These are phyloP conservation scores for Ctenopoma multispine DNA, from an alignment of 2,797 vertebrate species.

Conservation along the genomic window DNA sequence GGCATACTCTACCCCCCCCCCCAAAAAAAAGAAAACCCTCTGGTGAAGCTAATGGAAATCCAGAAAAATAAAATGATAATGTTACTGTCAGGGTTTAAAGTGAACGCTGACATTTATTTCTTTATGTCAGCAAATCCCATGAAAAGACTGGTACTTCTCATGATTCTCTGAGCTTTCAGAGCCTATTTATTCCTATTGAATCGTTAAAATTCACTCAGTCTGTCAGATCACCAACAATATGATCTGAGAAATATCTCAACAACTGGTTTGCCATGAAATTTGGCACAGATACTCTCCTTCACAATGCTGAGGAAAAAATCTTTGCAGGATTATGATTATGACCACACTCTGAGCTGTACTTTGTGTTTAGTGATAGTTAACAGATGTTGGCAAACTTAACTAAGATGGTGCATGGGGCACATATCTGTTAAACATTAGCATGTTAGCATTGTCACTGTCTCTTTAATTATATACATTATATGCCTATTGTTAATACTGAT, in stretches of 20 bases:
- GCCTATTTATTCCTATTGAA: neutral
- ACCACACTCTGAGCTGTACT: neutral
- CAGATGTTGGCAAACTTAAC: neutral
- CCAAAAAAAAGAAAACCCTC: neutral
- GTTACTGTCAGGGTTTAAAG: conserved; percentile 12
- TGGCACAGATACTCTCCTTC: neutral
- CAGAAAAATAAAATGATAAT: conserved; percentile 7
- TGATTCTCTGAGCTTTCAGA: neutral
- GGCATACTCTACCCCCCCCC: neutral
- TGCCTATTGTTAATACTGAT: neutral
- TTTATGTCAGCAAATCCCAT: conserved; percentile 21
- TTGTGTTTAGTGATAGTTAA: too few relatives aligned
- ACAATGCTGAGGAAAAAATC: neutral
- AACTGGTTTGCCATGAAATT: neutral
- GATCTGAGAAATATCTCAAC: too few relatives aligned
- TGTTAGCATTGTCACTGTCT: neutral
- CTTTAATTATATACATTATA: too few relatives aligned
- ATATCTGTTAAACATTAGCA: neutral
- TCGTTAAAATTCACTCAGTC: neutral
- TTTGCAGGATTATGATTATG: neutral
- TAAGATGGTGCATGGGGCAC: neutral
- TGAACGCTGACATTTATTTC: conserved; percentile 4
- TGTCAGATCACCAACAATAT: neutral
- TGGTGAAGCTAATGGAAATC: conserved; percentile 3
- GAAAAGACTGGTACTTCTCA: conserved; percentile 6